Conservation (phyloP, 2,888 invertebrate species). For the Lasioglossum calceatum region DNA sequence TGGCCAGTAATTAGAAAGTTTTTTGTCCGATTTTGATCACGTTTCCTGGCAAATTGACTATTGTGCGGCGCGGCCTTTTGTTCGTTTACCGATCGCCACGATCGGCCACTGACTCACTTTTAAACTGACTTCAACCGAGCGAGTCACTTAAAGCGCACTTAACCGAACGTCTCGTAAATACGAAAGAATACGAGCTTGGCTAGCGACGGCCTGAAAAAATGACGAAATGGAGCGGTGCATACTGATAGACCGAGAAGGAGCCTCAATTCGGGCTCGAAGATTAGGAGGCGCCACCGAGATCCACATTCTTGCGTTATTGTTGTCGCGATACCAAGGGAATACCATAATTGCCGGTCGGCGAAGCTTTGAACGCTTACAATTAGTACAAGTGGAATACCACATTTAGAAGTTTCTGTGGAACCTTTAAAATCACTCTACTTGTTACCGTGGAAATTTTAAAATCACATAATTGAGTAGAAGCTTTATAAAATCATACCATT, state of each 20-base stretch:
- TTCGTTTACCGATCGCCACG: not conserved
- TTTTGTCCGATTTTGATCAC: not conserved
- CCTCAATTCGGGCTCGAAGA: constrained; percentile 32
- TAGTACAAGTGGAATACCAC: not conserved
- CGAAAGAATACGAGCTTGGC: constrained; percentile 44
- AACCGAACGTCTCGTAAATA: constrained; percentile 55
- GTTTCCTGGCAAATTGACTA: not conserved
- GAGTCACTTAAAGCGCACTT: constrained; percentile 67
- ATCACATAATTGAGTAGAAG: not conserved
- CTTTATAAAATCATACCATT: not conserved
- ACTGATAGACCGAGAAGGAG: constrained; percentile 35
- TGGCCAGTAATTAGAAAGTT: not conserved
- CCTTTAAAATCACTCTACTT: not conserved
- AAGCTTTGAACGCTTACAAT: not conserved
- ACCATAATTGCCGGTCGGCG: constrained; percentile 10
- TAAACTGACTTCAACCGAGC: constrained; percentile 22
- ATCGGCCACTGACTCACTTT: constrained; percentile 10
- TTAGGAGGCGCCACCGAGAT: constrained; percentile 59
- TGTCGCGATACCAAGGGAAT: constrained; percentile 20
- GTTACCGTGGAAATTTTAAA: not conserved
- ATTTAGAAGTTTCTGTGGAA: not conserved
- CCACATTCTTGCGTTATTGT: constrained; percentile 44
- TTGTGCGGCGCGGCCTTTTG: not conserved
- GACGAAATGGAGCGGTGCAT: constrained; percentile 52
- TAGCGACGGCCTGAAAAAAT: constrained; percentile 52